Base-by-base conservation (phyloP, 2,888 invertebrate genomes). In the Epirrita christyi region DNA sequence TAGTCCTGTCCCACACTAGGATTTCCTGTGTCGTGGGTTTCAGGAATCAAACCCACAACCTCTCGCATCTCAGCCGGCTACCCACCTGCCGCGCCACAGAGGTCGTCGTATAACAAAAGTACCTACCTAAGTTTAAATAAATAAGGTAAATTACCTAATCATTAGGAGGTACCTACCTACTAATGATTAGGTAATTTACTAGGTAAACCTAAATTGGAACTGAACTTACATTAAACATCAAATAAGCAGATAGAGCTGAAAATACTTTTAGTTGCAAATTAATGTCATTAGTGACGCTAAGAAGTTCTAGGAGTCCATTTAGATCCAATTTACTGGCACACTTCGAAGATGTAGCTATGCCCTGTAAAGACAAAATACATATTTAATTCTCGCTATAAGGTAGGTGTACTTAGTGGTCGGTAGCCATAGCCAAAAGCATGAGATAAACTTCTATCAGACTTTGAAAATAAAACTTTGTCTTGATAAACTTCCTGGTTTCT, bases 191-290 rank as follows among this genome's bases (percentile, higher is more conserved):
- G n/a, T n/a, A n/a, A n/a, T n/a, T n/a, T n/a, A n/a, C n/a, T n/a
- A n/a, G n/a, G n/a, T n/a, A n/a, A n/a, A 10, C n/a, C 21, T 21
- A n/a, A 42, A 42, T 2, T 9, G n/a, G 11, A 37, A 11, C 1
- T 8, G 14, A 32, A 67, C 80, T 78, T 80, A 89, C 88, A 61
- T 84, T 76, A 37, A 74, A 69, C 57, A 86, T 57, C 57, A 86
- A 52, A 67, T 76, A 74, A 2, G 73, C 68, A 10, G 84, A 78
- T 54, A 90, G 66, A 13, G 80, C 66, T 27, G 79, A 78, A 65
- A 86, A 78, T 60, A 86, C 44, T 73, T 83, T 83, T 15, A 77
- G 62, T 71, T 82, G 77, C 38, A 79, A 51, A 42, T 81, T 74
- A 7, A 67, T 56, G 46, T 88, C 79, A 27, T 71, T 63, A 8